Evolutionary conservation across 2,113 vertebrate species (phyloP).

Genomic region (Aythya baeri): DNA sequence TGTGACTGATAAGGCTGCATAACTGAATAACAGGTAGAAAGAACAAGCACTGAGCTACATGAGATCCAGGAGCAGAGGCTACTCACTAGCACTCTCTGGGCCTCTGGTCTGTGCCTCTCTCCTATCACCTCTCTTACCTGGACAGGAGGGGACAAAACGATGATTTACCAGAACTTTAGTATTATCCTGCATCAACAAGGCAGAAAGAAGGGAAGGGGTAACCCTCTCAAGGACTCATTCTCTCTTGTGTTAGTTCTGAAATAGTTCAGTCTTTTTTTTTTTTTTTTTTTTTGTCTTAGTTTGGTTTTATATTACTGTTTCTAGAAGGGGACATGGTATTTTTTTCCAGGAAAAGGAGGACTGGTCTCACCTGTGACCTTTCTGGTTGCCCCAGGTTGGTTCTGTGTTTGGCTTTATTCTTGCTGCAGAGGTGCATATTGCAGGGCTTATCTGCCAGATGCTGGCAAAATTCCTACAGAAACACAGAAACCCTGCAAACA

Average conservation of each 20-base stretch:
- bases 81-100: neutral
- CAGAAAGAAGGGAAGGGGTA: neutral
- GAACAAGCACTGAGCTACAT: neutral
- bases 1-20: neutral
- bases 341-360: neutral
- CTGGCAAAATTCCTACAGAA: neutral
- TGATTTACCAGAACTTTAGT: neutral
- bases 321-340: neutral
- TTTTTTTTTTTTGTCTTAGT: neutral
- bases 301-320: neutral
- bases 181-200: neutral
- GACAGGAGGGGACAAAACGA: neutral
- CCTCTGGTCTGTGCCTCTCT: neutral
- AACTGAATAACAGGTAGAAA: neutral
- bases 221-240: neutral
- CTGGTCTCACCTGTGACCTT: neutral
- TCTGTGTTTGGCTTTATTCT: neutral
- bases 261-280: neutral
- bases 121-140: neutral
- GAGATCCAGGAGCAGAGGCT: accelerated
- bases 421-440: neutral
- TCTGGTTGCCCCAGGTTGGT: neutral
- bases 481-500: neutral
- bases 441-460: neutral
- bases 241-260: neutral